Base-by-base conservation (phyloP, 2,113 vertebrate genomes). In the Oryzias javanicus region DNA sequence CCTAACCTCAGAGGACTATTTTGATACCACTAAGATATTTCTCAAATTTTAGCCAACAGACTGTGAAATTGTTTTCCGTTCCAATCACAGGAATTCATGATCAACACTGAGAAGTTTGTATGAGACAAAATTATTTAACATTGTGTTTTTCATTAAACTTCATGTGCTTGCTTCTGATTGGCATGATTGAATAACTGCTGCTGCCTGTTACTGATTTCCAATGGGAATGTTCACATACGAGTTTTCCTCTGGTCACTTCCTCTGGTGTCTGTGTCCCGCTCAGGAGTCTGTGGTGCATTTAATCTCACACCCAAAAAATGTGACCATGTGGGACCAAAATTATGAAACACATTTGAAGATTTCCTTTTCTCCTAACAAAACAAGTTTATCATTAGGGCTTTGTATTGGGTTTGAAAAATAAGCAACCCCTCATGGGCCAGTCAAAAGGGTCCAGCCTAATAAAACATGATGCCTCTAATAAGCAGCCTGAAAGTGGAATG, bases 341-440 rank as follows among this genome's bases (percentile, higher is more conserved):
- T 79, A 85, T 88, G 82, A 85, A 86, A 89, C 86, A 84, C 88
- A 71, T 81, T 10, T 49, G 47, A 78, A 40, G 44, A 70, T 47
- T 72, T 76, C 40, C 80, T 50, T 68, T 72, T 52, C 56, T 60
- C 60, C 62, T 59, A 72, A 60, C 75, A 56, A 59, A 70, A 29
- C 18, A 50, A 69, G 78, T 80, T 79, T 74, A 76, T 18, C n/a
- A n/a, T 69, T 44, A 46, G 64, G 64, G 54, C 58, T 55, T 60
- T 55, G 16, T 8, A 29, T 49, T 48, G 58, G 60, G 29, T 76
- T 63, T 77, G 82, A 82, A 76, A 83, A 78, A 74, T 62, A 74
- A 22, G 13, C 66, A 68, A 72, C 81, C 80, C 71, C 65, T 55
- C 5, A 4, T 40, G 50, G 81, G 82, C 85, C 82, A 73, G 78